Percentiles rank a stretch among this genome's conserved stretches.
Conservation (phyloP, 2,113 vertebrate genomes). For the Ranitomeya variabilis region DNA sequence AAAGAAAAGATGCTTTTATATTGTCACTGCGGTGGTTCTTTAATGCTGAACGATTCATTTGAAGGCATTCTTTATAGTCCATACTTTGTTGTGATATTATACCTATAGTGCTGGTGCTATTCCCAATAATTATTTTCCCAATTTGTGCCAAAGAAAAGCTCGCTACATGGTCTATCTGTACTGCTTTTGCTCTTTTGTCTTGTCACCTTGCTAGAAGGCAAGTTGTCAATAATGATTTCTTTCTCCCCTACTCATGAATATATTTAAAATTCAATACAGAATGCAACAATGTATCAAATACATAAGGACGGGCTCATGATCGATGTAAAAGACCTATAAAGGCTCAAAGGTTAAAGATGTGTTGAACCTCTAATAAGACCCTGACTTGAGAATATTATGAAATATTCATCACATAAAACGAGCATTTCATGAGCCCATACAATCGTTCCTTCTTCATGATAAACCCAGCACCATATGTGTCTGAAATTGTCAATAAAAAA, state of each 20-base stretch:
- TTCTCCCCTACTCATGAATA: neutral
- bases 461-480: no score
- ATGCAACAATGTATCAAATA: neutral
- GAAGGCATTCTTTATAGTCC: neutral
- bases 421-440: no score
- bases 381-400: neutral
- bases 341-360: neutral
- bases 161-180: neutral
- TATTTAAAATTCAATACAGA: neutral
- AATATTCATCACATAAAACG: no score
- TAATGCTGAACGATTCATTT: neutral
- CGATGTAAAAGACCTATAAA: neutral
- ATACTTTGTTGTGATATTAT: neutral
- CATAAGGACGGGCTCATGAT: neutral
- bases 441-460: no score
- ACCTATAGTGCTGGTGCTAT: neutral
- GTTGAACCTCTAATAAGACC: neutral
- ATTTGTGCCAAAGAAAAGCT: neutral
- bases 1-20: neutral
- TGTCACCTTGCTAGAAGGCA: constrained; percentile 7
- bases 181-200: neutral
- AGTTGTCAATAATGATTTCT: constrained; percentile 2
- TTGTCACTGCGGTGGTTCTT: neutral
- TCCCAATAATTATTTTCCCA: constrained; percentile 21
- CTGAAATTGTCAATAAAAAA: no score